Percentiles rank a stretch among this genome's conserved stretches.
Evolutionary conservation across 2,113 vertebrate genomes (phyloP).

Genomic region (Oreotrochilus melanogaster): DNA sequence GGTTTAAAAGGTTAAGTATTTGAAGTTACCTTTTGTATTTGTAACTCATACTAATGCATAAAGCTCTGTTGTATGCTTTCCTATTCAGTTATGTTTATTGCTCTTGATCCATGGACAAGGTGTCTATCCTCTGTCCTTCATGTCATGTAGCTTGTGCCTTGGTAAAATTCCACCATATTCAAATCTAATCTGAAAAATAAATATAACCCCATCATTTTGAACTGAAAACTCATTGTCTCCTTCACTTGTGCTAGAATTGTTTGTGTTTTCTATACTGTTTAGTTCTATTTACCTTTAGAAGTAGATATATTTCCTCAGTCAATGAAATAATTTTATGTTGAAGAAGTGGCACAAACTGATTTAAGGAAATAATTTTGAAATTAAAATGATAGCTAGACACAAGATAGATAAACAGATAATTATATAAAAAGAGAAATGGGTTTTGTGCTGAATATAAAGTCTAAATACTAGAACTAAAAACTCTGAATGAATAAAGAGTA

Average conservation of each 20-base stretch:
- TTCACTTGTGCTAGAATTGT: neutral
- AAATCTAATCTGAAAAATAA: neutral
- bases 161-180: neutral
- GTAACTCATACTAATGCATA: neutral
- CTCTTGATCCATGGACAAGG: neutral
- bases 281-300: neutral
- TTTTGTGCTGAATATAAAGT: neutral
- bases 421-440: neutral
- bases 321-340: neutral
- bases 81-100: neutral
- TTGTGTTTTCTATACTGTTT: neutral
- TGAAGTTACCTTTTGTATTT: neutral
- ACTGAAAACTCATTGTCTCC: neutral
- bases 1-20: neutral
- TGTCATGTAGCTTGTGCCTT: neutral
- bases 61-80: neutral
- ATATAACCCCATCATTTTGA: neutral
- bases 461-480: neutral
- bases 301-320: neutral
- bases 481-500: neutral
- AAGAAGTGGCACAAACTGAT: neutral
- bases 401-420: neutral
- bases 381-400: neutral
- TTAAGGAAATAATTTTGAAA: neutral
- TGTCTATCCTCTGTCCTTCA: neutral